Conservation (phyloP, 1,140 invertebrate species). For the Brachionus plicatilis region DNA sequence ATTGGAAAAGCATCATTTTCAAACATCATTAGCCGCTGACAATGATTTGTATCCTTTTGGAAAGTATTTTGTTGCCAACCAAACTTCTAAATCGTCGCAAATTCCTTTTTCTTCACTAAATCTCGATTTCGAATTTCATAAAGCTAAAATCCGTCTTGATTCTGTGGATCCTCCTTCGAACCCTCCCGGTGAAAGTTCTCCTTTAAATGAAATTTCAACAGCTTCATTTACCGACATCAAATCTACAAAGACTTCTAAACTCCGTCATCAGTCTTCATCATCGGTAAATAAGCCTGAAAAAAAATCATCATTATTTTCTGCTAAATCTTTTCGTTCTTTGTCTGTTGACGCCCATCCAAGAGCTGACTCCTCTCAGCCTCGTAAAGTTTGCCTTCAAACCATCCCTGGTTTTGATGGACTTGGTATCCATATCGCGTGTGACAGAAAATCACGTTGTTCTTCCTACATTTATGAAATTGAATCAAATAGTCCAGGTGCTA, state of each 20-base stretch:
- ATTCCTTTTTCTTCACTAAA: not conserved
- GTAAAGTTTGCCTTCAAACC: not conserved
- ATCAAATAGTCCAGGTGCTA: not conserved
- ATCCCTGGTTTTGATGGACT: not conserved
- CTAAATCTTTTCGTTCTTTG: not conserved
- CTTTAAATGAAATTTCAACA: not conserved
- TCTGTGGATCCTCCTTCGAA: not conserved
- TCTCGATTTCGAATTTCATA: not conserved
- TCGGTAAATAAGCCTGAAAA: not conserved
- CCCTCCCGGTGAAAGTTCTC: not conserved
- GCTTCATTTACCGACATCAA: not conserved
- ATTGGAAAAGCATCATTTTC: not conserved
- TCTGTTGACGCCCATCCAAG: not conserved
- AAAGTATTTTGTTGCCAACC: not conserved
- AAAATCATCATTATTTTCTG: not conserved
- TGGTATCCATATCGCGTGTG: constrained; percentile 21
- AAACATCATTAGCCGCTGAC: not conserved
- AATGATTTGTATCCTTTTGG: not conserved
- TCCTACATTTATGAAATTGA: constrained; percentile 33
- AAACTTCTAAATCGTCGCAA: not conserved
- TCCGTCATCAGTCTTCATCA: not conserved
- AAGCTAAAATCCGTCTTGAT: not conserved
- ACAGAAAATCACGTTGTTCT: constrained; percentile 11
- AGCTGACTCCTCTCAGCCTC: not conserved
- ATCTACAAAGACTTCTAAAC: not conserved